Conservation (phyloP, 1,140 invertebrate species). For the Atta colombica region DNA sequence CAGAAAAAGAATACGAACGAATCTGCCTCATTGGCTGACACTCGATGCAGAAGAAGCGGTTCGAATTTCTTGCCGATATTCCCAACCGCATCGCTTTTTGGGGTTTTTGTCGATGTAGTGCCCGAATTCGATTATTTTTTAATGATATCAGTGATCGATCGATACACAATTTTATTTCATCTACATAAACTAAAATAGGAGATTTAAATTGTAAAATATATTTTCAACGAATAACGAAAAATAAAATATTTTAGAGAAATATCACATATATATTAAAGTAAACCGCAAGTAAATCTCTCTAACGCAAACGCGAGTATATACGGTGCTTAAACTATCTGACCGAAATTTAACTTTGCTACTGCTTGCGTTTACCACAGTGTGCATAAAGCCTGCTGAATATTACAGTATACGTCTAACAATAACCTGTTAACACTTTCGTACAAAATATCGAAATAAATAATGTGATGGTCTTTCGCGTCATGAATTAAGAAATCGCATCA, state of each 20-base stretch:
- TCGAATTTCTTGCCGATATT: slow-evolving; percentile 71
- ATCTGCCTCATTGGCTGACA: slow-evolving; percentile 72
- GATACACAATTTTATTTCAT: background rate
- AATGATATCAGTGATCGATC: background rate
- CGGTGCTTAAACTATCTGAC: slow-evolving; percentile 34
- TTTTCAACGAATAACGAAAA: background rate
- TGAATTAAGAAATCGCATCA: slow-evolving; percentile 8
- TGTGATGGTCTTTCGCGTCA: background rate
- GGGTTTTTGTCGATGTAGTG: slow-evolving; percentile 53
- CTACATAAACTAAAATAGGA: background rate
- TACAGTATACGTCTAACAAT: slow-evolving; percentile 18
- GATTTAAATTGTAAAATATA: background rate
- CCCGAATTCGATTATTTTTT: slow-evolving; percentile 15
- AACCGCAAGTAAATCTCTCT: slow-evolving; percentile 22
- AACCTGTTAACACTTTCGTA: slow-evolving; percentile 22
- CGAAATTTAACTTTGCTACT: slow-evolving; percentile 42
- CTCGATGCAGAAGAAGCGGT: slow-evolving; percentile 61
- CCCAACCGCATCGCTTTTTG: slow-evolving; percentile 40
- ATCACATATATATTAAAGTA: slow-evolving; percentile 15
- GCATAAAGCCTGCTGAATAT: slow-evolving; percentile 29
- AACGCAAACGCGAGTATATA: slow-evolving; percentile 8
- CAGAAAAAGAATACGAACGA: slow-evolving; percentile 51
- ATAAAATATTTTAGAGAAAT: background rate
- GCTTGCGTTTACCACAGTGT: background rate
- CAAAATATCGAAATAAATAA: slow-evolving; percentile 11